These are phyloP conservation scores for Rhinichthys klamathensis DNA, from an alignment of 2,113 vertebrate genomes.

Conservation along the genomic window DNA sequence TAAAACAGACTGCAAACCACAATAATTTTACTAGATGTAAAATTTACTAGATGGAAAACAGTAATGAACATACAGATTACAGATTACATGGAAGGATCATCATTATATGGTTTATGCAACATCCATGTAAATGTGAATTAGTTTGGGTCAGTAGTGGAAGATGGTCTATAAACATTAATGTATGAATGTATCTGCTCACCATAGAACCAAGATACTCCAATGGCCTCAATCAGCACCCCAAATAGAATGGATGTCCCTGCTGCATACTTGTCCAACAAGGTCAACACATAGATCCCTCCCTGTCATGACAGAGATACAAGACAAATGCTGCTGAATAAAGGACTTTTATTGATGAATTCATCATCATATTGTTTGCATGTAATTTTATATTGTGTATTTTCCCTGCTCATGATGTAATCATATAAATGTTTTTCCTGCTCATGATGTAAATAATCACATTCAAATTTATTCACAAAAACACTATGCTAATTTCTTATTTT, in stretches of 20 bases:
- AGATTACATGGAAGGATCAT: too few species aligned
- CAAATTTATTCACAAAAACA: neutral
- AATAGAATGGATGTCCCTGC: conserved; percentile 97
- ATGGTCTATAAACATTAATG: neutral
- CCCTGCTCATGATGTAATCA: too few species aligned
- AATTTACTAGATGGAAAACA: too few species aligned
- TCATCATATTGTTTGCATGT: neutral
- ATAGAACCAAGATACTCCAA: conserved; percentile 98
- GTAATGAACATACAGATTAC: too few species aligned
- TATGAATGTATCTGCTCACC: conserved; percentile 74
- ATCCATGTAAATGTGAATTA: too few species aligned
- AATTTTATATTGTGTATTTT: neutral
- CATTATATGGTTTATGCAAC: too few species aligned
- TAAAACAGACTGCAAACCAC: too few species aligned
- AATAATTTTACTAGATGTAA: too few species aligned
- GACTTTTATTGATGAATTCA: neutral
- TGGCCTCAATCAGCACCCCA: conserved; percentile 93
- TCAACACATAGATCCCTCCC: conserved; percentile 97
- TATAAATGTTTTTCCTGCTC: neutral
- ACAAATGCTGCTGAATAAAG: conserved; percentile 18
- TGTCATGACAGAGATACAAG: conserved; percentile 59
- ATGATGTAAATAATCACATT: neutral
- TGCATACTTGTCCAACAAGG: conserved; percentile 93
- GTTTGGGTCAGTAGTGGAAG: neutral
- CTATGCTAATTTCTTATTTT: neutral